Conservation (phyloP, 1,140 invertebrate species). For the Saccostrea echinata region DNA sequence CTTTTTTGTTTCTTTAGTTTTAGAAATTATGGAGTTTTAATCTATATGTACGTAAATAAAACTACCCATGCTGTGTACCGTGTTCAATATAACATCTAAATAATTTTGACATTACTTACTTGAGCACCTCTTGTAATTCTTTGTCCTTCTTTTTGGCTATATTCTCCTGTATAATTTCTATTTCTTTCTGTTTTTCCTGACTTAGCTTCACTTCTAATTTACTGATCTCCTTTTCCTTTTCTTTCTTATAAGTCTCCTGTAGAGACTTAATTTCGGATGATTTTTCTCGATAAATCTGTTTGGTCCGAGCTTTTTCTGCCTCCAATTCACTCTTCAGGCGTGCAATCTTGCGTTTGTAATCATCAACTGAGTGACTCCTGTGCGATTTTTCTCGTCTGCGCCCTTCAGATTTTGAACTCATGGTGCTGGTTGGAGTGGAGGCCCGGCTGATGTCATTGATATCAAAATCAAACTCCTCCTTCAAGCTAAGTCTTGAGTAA, state of each 20-base stretch:
- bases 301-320: slow-evolving; percentile 64
- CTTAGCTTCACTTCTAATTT: slow-evolving; percentile 58
- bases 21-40: no score
- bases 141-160: slow-evolving; percentile 68
- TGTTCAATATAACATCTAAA: background rate
- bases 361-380: slow-evolving; percentile 59
- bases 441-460: slow-evolving; percentile 70
- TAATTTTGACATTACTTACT: background rate
- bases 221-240: slow-evolving; percentile 62
- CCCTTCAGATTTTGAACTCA: slow-evolving; percentile 68
- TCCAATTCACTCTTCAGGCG: slow-evolving; percentile 69
- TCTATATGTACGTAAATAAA: no score
- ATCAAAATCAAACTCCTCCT: slow-evolving; percentile 67
- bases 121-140: slow-evolving; percentile 65
- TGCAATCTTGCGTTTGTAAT: slow-evolving; percentile 68
- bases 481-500: slow-evolving; percentile 1
- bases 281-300: slow-evolving; percentile 68
- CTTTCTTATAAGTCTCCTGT: slow-evolving; percentile 60
- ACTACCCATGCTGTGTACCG: background rate
- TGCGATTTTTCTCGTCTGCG: slow-evolving; percentile 60
- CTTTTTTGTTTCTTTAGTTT: no score
- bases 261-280: slow-evolving; percentile 61
- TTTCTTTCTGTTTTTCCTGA: slow-evolving; percentile 56
- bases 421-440: slow-evolving; percentile 68
- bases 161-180: slow-evolving; percentile 60